phyloP scores from a whole-genome alignment of 2,797 vertebrate genomes.

The Lacerta viridis region DNA sequence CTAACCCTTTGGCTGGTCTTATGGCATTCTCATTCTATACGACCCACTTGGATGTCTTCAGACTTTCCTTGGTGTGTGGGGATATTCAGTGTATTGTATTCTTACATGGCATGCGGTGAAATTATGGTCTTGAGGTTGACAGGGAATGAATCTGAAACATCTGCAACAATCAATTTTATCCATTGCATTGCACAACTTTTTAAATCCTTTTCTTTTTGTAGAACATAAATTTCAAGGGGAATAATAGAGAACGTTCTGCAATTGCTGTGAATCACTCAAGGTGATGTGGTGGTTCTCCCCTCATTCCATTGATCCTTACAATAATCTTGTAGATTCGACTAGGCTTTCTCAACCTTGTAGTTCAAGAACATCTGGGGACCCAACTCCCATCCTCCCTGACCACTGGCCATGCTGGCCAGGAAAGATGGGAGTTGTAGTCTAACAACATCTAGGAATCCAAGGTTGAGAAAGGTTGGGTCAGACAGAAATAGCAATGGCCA shows the following conservation, averaged over 20 bases:
- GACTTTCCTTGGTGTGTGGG: background rate
- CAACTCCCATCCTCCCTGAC: no score
- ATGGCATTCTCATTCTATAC: constrained; percentile 22
- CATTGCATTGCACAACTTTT: background rate
- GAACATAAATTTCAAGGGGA: background rate
- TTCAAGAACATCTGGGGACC: no score
- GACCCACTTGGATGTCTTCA: rapidly evolving
- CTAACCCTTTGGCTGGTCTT: constrained; percentile 25
- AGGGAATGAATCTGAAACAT: background rate
- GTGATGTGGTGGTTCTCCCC: background rate
- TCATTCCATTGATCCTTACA: background rate
- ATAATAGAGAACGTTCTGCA: background rate
- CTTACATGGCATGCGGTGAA: background rate
- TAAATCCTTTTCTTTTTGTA: background rate
- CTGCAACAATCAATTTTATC: background rate
- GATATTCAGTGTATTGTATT: background rate
- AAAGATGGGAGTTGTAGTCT: no score
- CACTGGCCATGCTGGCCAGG: no score
- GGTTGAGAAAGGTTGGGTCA: background rate
- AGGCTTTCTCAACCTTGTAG: no score
- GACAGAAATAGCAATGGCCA: background rate
- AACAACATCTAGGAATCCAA: background rate
- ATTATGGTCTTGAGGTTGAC: background rate
- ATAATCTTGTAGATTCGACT: background rate
- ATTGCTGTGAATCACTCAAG: background rate